A percentile compares a stretch with the other conserved stretches of the same genome.
These are phyloP conservation scores for Cistogaster globosa DNA, from an alignment of 2,888 invertebrate genomes.

Conservation along the genomic window DNA sequence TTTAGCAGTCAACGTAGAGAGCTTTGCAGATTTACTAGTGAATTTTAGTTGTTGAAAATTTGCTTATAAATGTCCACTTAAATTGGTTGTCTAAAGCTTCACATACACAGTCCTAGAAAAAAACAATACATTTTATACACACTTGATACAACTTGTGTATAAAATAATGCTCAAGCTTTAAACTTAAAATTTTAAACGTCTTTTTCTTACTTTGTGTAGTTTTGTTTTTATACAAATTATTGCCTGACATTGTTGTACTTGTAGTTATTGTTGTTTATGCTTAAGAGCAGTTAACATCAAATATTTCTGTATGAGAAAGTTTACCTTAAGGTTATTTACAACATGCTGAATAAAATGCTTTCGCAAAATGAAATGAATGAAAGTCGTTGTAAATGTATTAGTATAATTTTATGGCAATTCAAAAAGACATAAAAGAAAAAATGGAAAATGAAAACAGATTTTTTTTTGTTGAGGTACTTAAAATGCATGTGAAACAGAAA, in stretches of 20 bases:
- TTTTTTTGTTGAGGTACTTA: conserved; percentile 2
- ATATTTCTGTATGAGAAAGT: conserved; percentile 39
- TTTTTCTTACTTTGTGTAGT: background rate
- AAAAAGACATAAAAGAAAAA: background rate
- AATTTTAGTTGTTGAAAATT: conserved; percentile 30
- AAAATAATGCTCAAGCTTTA: conserved; percentile 20
- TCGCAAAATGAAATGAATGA: conserved; percentile 44
- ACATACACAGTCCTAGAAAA: background rate
- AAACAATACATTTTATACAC: background rate
- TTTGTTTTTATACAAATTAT: conserved; percentile 21
- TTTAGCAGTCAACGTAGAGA: conserved; percentile 10
- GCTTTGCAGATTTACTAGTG: background rate
- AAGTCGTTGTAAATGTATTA: conserved; percentile 7
- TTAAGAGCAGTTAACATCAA: conserved; percentile 30
- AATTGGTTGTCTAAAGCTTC: conserved; percentile 1
- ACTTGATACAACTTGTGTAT: conserved; percentile 10
- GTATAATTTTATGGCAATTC: conserved; percentile 47
- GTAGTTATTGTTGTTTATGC: conserved; percentile 2
- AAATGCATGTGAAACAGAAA: background rate
- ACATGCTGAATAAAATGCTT: conserved; percentile 47
- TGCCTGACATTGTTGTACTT: conserved; percentile 13
- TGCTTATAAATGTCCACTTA: conserved; percentile 44
- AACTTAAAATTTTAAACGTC: conserved; percentile 26
- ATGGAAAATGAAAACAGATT: conserved; percentile 23
- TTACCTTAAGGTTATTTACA: conserved; percentile 56